Conservation (phyloP, 92 coral and sea anemone species). For the Epizoanthus ramosus region DNA sequence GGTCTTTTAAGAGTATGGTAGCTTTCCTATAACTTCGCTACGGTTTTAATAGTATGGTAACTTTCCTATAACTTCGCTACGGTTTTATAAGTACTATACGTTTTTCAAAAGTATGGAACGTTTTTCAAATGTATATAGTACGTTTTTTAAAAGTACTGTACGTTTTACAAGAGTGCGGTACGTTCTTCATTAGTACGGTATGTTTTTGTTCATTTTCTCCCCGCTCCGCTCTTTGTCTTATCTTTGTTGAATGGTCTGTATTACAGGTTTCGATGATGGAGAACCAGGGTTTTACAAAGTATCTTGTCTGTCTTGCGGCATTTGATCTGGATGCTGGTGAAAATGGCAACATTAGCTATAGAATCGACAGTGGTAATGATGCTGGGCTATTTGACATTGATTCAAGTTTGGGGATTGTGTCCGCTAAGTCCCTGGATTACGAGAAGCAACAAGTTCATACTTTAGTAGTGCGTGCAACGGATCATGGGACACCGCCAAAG, state of each 20-base stretch:
- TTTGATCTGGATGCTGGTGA: conserved; percentile 73
- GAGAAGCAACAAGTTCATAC: conserved; percentile 64
- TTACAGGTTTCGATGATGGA: conserved; percentile 76
- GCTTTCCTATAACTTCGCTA: too few relatives aligned
- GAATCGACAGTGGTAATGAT: conserved; percentile 61
- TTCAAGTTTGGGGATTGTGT: conserved; percentile 67
- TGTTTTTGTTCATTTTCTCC: too few relatives aligned
- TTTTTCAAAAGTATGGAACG: too few relatives aligned
- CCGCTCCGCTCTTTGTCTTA: too few relatives aligned
- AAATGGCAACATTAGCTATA: conserved; percentile 68
- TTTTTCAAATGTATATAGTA: too few relatives aligned
- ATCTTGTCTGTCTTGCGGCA: conserved; percentile 83
- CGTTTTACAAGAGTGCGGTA: too few relatives aligned
- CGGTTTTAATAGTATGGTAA: too few relatives aligned
- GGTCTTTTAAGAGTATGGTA: too few relatives aligned
- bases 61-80: too few relatives aligned
- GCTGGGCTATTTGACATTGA: conserved; percentile 73
- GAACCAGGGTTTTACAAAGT: conserved; percentile 75
- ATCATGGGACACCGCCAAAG: conserved; percentile 72
- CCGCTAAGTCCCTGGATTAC: conserved; percentile 78
- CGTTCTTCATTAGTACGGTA: too few relatives aligned
- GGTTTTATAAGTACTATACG: too few relatives aligned
- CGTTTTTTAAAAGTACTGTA: too few relatives aligned
- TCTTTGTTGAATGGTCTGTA: background rate
- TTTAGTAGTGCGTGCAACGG: conserved; percentile 76